phyloP scores from a whole-genome alignment of 2,113 vertebrate genomes.

The Boleophthalmus pectinirostris region DNA sequence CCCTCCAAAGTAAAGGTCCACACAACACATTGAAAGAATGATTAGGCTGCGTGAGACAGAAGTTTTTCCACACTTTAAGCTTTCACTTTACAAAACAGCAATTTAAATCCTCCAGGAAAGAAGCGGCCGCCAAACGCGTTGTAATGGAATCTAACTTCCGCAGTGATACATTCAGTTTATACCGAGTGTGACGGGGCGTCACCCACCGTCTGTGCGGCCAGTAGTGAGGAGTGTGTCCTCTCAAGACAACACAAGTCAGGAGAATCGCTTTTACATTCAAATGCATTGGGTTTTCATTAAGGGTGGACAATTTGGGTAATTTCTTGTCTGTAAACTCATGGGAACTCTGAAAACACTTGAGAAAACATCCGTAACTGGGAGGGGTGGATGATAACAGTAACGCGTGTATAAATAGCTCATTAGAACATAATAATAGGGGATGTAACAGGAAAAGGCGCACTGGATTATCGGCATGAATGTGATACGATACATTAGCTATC shows the following conservation, averaged over 20 bases:
- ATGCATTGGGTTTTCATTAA: neutral
- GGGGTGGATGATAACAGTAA: neutral
- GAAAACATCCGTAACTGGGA: neutral
- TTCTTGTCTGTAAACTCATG: neutral
- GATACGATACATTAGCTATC: conserved; percentile 40
- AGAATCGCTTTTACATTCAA: neutral
- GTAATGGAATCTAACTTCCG: conserved; percentile 77
- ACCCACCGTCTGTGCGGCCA: conserved; percentile 62
- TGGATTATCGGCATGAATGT: conserved; percentile 17
- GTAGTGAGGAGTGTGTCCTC: conserved; percentile 16
- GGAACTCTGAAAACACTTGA: neutral
- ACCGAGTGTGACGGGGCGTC: conserved; percentile 76
- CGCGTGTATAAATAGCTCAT: conserved; percentile 9
- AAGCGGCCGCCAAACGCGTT: conserved; percentile 23
- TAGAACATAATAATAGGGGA: neutral
- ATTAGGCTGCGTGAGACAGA: neutral
- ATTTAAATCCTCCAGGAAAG: neutral
- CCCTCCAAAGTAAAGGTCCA: neutral
- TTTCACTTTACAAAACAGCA: neutral
- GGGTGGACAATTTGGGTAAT: neutral
- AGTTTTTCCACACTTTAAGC: neutral
- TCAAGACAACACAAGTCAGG: neutral
- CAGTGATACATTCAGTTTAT: conserved; percentile 67
- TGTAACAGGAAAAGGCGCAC: neutral
- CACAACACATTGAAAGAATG: neutral